Percentiles rank a stretch among this genome's conserved stretches.
Evolutionary conservation across 2,888 invertebrate species (phyloP).

Genomic region (Phasia obesa): DNA sequence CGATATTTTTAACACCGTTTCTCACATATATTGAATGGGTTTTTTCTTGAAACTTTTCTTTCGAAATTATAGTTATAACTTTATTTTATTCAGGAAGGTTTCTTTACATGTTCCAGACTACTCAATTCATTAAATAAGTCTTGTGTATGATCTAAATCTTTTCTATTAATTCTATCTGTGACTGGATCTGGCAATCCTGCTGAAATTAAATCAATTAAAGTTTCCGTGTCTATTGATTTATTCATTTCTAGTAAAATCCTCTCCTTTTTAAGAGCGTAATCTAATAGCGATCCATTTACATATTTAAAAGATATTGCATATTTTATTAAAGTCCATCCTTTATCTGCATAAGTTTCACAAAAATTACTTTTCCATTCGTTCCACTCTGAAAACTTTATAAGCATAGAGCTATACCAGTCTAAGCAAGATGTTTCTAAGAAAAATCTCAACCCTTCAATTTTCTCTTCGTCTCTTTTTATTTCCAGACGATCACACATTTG

Average conservation of each 20-base stretch:
- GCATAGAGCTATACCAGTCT: conserved; percentile 72
- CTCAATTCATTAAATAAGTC: conserved; percentile 76
- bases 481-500: conserved; percentile 43
- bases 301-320: conserved; percentile 66
- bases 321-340: conserved; percentile 21
- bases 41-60: conserved; percentile 39
- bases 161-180: conserved; percentile 32
- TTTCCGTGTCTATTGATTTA: conserved; percentile 59
- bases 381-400: conserved; percentile 71
- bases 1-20: conserved; percentile 59
- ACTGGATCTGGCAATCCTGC: conserved; percentile 73
- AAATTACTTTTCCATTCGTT: conserved; percentile 69
- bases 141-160: conserved; percentile 56
- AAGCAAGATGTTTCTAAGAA: conserved; percentile 69
- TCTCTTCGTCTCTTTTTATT: conserved; percentile 44
- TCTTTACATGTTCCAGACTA: conserved; percentile 74
- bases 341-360: conserved; percentile 73
- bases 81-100: conserved; percentile 23
- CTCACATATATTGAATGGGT: conserved; percentile 67
- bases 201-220: conserved; percentile 75
- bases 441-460: conserved; percentile 62
- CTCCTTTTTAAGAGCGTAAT: conserved; percentile 45
- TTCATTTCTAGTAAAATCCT: conserved; percentile 57
- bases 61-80: conserved; percentile 35
- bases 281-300: conserved; percentile 71